These are phyloP conservation scores for Phortica okadai DNA, from an alignment of 2,888 invertebrate genomes.

Conservation along the genomic window DNA sequence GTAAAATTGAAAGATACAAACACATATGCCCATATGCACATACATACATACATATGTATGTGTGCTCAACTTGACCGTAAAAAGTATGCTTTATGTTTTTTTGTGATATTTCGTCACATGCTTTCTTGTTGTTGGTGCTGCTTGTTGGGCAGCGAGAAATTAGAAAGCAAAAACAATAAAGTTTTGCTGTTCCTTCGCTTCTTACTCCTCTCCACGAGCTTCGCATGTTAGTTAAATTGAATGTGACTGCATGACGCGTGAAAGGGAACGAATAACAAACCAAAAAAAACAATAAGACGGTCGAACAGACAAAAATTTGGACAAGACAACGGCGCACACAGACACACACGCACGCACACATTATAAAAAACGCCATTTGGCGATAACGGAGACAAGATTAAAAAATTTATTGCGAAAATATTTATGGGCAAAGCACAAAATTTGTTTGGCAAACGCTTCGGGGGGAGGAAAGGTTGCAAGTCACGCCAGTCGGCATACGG, in stretches of 20 bases:
- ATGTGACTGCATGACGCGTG: slow-evolving; percentile 46
- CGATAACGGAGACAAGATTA: slow-evolving; percentile 77
- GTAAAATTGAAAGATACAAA: not conserved
- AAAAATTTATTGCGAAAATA: slow-evolving; percentile 78
- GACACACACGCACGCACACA: slow-evolving; percentile 48
- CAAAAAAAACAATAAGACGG: not conserved
- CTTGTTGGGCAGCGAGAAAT: no score
- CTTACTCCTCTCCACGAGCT: not conserved
- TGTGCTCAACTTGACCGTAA: not conserved
- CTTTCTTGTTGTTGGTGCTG: no score
- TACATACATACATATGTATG: not conserved
- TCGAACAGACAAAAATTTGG: not conserved
- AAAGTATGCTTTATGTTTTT: not conserved
- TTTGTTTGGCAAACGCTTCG: not conserved
- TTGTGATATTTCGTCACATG: not conserved
- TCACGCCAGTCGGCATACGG: not conserved
- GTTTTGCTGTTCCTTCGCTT: no score
- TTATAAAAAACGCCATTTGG: slow-evolving; percentile 76
- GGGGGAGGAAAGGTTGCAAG: not conserved
- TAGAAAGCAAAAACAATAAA: no score
- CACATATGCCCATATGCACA: not conserved
- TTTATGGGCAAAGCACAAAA: slow-evolving; percentile 68
- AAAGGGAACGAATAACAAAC: not conserved
- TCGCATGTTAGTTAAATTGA: slow-evolving; percentile 51
- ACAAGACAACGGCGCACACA: not conserved